Base-by-base conservation (phyloP, 2,888 invertebrate genomes). In the Graphium colonna region DNA sequence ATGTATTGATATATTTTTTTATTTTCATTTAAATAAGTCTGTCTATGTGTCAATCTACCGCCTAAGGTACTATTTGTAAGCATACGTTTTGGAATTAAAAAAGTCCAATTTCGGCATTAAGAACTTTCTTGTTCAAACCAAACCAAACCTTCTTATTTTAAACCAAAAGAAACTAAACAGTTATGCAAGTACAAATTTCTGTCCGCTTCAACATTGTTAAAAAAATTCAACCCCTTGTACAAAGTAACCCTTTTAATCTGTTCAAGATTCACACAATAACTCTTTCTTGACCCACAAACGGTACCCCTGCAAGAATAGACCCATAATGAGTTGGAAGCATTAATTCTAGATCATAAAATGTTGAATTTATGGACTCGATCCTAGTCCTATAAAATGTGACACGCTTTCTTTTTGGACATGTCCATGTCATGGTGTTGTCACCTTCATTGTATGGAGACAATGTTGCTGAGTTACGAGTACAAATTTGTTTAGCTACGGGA, bases 291-390 rank as follows among this genome's bases (percentile, higher is more conserved):
- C 87, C 88, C 84, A 82, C 77, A 81, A 82, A 79, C 79, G 82
- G 77, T 77, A 74, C 77, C 77, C 78, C 75, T 70, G 60, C 62
- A 83, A 88, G 88, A 88, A 89, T 88, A 79, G 78, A 75, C 79
- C 54, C 64, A 81, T 89, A 89, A 89, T 89, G 89, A 89, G 82
- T 71, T 70, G 68, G 67, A 68, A 73, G 73, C 77, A 82, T 88
- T 86, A 85, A 84, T 85, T 87, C 86, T 85, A 85, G 83, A 71
- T 75, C 82, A 87, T 89, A 89, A 89, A 89, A 69, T 87, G 72
- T 67, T 65, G 70, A 81, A 84, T 88, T 88, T 89, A 89, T 82
- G 74, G 56, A 54, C 65, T 66, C 48, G 58, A 65, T 79, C 74
- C 80, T 77, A 74, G 87, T 81, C 76, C 83, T 81, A 85, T 86